Percentiles rank a stretch among this genome's conserved stretches.
Conservation (phyloP, 1,140 invertebrate genomes). For the Ostrea denselamellosa region DNA sequence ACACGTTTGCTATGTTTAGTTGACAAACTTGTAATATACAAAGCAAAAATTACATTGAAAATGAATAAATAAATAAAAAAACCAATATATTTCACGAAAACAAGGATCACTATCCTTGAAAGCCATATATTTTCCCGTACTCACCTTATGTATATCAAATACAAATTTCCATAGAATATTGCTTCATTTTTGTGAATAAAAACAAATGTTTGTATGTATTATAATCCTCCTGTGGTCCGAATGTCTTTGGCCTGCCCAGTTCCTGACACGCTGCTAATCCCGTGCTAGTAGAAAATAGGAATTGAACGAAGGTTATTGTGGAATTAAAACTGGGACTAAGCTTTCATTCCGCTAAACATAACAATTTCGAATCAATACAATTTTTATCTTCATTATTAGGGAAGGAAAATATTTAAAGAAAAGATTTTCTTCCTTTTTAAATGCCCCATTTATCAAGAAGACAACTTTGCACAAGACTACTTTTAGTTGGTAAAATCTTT, state of each 20-base stretch:
- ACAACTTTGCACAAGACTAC: conserved; percentile 22
- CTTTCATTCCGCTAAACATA: neutral
- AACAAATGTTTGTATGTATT: neutral
- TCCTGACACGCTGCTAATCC: neutral
- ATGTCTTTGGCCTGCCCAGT: conserved; percentile 21
- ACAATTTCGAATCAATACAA: conserved; percentile 21
- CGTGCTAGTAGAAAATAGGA: neutral
- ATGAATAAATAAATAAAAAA: too few relatives aligned
- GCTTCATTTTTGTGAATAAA: neutral
- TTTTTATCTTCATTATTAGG: conserved; percentile 11
- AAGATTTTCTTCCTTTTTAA: conserved; percentile 26
- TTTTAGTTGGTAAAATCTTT: conserved; percentile 19
- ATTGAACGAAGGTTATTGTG: neutral
- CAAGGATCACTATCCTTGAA: too few relatives aligned
- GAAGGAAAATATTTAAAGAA: conserved; percentile 25
- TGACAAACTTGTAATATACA: too few relatives aligned
- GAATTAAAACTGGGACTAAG: conserved; percentile 6
- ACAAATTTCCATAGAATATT: neutral
- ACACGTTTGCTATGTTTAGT: too few relatives aligned
- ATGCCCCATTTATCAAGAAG: neutral
- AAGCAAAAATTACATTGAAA: too few relatives aligned
- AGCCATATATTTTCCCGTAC: neutral
- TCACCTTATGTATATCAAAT: neutral
- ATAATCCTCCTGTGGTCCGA: conserved; percentile 4
- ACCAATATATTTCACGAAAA: too few relatives aligned